Evolutionary conservation across 2,113 vertebrate genomes (phyloP).

Genomic region (Coptodon bakossiorum): DNA sequence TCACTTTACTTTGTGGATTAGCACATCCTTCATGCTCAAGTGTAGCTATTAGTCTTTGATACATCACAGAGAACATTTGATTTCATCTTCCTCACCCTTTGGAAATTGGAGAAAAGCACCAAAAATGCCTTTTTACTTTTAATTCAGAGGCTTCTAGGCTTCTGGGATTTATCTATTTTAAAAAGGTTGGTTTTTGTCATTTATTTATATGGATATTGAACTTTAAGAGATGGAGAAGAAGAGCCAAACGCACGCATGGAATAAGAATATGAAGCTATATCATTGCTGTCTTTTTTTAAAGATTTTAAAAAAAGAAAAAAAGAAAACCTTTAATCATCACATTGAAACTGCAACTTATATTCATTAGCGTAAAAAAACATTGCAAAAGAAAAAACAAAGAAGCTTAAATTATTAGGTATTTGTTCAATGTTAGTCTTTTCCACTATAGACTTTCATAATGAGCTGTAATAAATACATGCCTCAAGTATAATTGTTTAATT

Average conservation of each 20-base stretch:
- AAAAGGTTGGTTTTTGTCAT: neutral
- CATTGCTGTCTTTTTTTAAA: accelerated
- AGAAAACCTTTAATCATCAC: neutral
- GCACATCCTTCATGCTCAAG: neutral
- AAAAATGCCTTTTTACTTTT: neutral
- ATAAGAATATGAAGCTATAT: neutral
- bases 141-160: neutral
- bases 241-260: neutral
- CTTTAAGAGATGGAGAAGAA: neutral
- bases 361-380: neutral
- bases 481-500: neutral
- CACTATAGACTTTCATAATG: neutral
- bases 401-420: neutral
- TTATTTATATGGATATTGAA: neutral
- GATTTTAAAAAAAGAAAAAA: accelerated
- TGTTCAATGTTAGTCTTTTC: neutral
- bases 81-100: conserved; percentile 14
- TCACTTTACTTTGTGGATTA: conserved; percentile 31
- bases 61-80: conserved; percentile 24
- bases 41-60: conserved; percentile 19
- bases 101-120: neutral
- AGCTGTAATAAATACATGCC: neutral
- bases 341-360: neutral
- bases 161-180: neutral
- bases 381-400: neutral